phyloP scores from a whole-genome alignment of 2,797 vertebrate species.

The Coregonus sp. region DNA sequence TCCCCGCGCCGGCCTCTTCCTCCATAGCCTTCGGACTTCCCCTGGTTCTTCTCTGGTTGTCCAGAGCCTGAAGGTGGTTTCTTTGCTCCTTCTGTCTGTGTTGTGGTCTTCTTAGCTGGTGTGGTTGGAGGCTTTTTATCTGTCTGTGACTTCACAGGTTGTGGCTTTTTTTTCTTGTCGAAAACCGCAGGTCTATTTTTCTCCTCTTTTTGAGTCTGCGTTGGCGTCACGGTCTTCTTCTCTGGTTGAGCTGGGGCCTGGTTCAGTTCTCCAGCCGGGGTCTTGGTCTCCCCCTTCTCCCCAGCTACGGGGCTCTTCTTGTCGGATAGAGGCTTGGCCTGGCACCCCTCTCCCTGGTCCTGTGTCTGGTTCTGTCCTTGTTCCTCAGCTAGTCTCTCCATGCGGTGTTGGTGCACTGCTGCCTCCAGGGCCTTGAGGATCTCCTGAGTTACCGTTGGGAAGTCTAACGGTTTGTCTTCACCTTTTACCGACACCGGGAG shows the following conservation, averaged over 20 bases:
- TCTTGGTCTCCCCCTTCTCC: background rate
- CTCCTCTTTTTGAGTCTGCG: too few species aligned
- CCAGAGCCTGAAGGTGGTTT: slow-evolving; percentile 27
- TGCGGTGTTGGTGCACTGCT: slow-evolving; percentile 61
- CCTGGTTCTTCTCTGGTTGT: slow-evolving; percentile 15
- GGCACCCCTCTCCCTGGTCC: background rate
- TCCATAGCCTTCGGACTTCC: slow-evolving; percentile 19
- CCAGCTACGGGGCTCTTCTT: background rate
- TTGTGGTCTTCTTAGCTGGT: too few species aligned
- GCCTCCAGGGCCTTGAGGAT: slow-evolving; percentile 50
- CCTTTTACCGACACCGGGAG: background rate
- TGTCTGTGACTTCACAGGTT: too few species aligned
- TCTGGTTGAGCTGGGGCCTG: background rate
- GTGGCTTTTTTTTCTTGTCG: background rate
- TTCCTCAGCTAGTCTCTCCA: background rate
- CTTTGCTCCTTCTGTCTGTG: slow-evolving; percentile 20
- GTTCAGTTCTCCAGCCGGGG: background rate
- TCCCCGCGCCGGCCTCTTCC: slow-evolving; percentile 20
- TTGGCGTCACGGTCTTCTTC: background rate
- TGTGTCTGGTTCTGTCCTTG: background rate
- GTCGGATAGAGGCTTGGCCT: background rate
- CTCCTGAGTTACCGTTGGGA: slow-evolving; percentile 52
- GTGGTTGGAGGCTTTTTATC: too few species aligned
- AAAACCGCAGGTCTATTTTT: too few species aligned
- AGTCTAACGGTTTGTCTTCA: slow-evolving; percentile 13